These are phyloP conservation scores for Pemphredon lugubris DNA, from an alignment of 2,888 invertebrate species.

Conservation along the genomic window DNA sequence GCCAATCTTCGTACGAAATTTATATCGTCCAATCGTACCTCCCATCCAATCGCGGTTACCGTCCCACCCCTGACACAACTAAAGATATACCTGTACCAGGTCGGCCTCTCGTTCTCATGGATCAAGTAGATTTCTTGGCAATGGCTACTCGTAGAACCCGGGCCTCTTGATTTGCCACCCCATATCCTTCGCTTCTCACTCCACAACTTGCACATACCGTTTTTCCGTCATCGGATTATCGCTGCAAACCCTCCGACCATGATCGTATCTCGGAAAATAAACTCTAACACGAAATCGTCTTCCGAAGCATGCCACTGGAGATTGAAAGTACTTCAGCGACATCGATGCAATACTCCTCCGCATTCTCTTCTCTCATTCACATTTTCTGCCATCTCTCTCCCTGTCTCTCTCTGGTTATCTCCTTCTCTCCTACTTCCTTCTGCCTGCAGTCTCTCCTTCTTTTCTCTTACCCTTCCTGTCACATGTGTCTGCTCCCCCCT, in stretches of 20 bases:
- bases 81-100: too few relatives aligned
- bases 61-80: too few relatives aligned
- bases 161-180: slow-evolving; percentile 12
- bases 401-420: not conserved
- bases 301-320: not conserved
- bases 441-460: too few relatives aligned
- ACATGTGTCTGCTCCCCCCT: too few relatives aligned
- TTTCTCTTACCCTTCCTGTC: too few relatives aligned
- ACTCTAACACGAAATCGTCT: slow-evolving; percentile 4
- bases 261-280: slow-evolving; percentile 21
- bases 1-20: too few relatives aligned
- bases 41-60: too few relatives aligned
- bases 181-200: slow-evolving; percentile 8
- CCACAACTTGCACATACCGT: not conserved
- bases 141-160: slow-evolving; percentile 15
- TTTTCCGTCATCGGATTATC: slow-evolving; percentile 9
- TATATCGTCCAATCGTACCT: too few relatives aligned
- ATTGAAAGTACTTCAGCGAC: slow-evolving; percentile 14
- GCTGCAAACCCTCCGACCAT: slow-evolving; percentile 7
- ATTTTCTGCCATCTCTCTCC: not conserved
- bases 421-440: not conserved
- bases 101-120: slow-evolving; percentile 1
- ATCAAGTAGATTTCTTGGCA: not conserved
- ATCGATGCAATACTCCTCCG: too few relatives aligned
- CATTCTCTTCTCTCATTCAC: too few relatives aligned